Base-by-base conservation (phyloP, 2,888 invertebrate genomes). In the Cheilosia scutellata region DNA sequence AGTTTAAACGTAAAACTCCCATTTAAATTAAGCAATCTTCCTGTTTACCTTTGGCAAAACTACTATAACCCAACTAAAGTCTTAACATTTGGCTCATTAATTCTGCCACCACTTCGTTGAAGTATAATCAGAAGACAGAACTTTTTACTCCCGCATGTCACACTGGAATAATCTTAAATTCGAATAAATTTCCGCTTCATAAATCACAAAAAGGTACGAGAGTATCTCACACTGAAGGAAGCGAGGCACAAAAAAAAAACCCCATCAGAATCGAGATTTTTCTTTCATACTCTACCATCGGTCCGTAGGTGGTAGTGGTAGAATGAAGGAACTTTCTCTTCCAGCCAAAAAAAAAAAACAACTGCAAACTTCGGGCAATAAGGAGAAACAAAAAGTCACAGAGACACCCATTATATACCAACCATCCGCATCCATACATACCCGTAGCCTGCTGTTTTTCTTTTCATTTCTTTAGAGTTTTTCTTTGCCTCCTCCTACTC, bases 171-270 rank as follows among this genome's bases (percentile, higher is more conserved):
- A 75, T 82, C 80, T 76, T 42, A 49, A 82, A 76, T 70, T 76
- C 68, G 63, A 76, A 82, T 82, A 75, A 82, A 82, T 76, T 78
- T 78, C 72, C 72, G 78, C 78, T 72, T 78, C 78, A 83, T 83
- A 78, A 78, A 83, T 82, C 82, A 65, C 75, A 82, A 66, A 65
- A 78, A 72, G 72, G 63, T 42, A 70, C 51, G 29, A 68, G 55
- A 27, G 33, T 60, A 44, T 9, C 53, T 40, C 47, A 55, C 51
- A 7, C 31, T 29, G 13, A 47, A 13, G 40, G 49, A 49, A 71
- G 9, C 25, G 33, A 33, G n/a, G 13, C n/a, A 13, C 11, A 9
- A 62, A 62, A 40, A 40, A 37, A 60, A 68, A 29, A 33, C n/a
- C 5, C n/a, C 33, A 29, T 31, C 11, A 57, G 55, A 55, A 42